phyloP scores from a whole-genome alignment of 2,888 invertebrate genomes.

The Hecatera dysodea region DNA sequence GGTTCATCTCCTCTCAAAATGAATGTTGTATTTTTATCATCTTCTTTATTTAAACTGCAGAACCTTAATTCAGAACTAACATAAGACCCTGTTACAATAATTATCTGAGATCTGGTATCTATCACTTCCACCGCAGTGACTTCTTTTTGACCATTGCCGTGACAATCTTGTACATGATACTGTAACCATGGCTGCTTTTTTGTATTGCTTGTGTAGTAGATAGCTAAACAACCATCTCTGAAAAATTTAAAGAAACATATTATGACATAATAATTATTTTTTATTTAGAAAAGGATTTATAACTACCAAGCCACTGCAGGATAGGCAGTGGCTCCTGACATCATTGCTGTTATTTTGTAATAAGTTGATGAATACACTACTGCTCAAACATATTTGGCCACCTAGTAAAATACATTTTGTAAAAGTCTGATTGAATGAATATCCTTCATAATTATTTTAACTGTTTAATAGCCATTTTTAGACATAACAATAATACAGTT shows the following conservation, averaged over 20 bases:
- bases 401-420: no score
- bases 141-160: constrained; percentile 79
- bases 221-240: constrained; percentile 84
- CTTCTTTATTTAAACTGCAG: constrained; percentile 39
- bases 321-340: no score
- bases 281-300: no score
- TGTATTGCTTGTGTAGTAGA: constrained; percentile 72
- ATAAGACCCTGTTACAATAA: constrained; percentile 76
- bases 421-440: no score
- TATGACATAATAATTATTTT: no score
- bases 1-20: constrained; percentile 37
- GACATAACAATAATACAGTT: no score
- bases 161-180: constrained; percentile 79
- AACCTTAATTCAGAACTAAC: constrained; percentile 72
- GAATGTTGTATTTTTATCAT: constrained; percentile 30
- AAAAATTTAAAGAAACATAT: constrained; percentile 61
- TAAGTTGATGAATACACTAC: no score
- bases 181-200: constrained; percentile 72
- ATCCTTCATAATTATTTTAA: no score
- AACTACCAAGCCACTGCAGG: no score
- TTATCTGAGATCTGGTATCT: constrained; percentile 59
- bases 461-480: no score
- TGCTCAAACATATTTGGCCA: no score
- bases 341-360: no score
- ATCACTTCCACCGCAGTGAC: constrained; percentile 83